Conservation (phyloP, 2,888 invertebrate genomes). For the Drosophila nr. perissopoda region DNA sequence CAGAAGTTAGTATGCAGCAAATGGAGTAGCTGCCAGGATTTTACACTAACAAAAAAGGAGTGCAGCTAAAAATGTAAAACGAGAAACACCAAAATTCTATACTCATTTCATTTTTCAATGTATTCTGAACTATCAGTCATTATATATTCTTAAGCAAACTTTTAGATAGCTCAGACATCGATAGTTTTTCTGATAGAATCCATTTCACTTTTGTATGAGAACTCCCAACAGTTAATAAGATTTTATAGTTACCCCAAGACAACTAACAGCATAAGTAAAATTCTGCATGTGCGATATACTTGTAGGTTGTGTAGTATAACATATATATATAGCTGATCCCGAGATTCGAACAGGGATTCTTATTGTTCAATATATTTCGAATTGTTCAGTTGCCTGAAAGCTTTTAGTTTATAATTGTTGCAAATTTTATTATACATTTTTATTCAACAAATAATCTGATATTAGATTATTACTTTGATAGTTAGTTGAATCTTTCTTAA, state of each 20-base stretch:
- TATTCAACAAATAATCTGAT: not conserved
- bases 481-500: not conserved
- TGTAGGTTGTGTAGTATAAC: not conserved
- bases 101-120: too few species aligned
- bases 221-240: too few species aligned
- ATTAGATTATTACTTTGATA: not conserved
- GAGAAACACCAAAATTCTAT: accelerated
- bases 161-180: not conserved
- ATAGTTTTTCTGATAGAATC: too few species aligned
- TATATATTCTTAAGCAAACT: too few species aligned
- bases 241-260: too few species aligned
- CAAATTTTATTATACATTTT: not conserved
- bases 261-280: not conserved
- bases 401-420: not conserved
- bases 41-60: not conserved
- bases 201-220: too few species aligned
- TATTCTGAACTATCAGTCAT: too few species aligned
- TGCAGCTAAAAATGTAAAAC: not conserved
- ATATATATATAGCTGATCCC: not conserved
- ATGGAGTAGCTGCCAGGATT: not conserved
- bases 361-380: not conserved
- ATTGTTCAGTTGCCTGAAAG: too few species aligned
- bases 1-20: slow-evolving; percentile 15
- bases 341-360: not conserved
- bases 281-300: not conserved